Evolutionary conservation across 1,140 invertebrate species (phyloP), one percentile per base, ranked within the genome.

Genomic region (Patella vulgata): DNA sequence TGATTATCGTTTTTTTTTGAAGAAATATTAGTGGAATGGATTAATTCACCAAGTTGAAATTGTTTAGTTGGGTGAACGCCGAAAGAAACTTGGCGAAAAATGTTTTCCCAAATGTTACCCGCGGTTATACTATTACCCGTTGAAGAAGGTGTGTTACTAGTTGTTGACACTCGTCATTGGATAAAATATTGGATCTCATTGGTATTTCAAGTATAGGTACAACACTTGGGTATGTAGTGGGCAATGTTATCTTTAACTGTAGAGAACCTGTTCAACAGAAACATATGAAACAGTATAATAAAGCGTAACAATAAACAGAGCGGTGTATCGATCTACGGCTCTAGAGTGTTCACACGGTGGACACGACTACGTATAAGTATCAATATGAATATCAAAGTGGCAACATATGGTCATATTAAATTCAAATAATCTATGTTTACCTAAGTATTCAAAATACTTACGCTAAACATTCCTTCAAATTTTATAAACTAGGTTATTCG

Each of bases 161-260:
- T 25, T 42, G 40, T 21, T 44, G 28, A 39, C 51, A 42, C 14
- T 64, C 36, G 6, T 43, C 50, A 30, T 53, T 25, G n/a, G 67
- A 42, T 33, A 73, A 19, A 1, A 70, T 59, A 17, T 53, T 42
- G 6, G 57, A 62, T 30, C 68, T 61, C 61, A 70, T 67, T 5
- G 70, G 70, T 17, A 73, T 27, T 47, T 73, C 70, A 48, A 70
- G 64, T 17, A 44, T 19, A 33, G 67, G 70, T 3, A 31, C 31
- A 12, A 50, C 64, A 19, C 25, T 31, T 14, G 70, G 70, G 43
- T 73, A 73, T 8, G 55, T 42, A 30, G 12, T 9, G 31, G 67
- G 62, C 12, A 70, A 52, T 1, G 67, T 70, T n/a, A 73, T 61
- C 39, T 51, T 62, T 11, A 73, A 50, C 42, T 55, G 61, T 6